Conservation (phyloP, 1,140 invertebrate species). For the Tetragnatha versicolor region DNA sequence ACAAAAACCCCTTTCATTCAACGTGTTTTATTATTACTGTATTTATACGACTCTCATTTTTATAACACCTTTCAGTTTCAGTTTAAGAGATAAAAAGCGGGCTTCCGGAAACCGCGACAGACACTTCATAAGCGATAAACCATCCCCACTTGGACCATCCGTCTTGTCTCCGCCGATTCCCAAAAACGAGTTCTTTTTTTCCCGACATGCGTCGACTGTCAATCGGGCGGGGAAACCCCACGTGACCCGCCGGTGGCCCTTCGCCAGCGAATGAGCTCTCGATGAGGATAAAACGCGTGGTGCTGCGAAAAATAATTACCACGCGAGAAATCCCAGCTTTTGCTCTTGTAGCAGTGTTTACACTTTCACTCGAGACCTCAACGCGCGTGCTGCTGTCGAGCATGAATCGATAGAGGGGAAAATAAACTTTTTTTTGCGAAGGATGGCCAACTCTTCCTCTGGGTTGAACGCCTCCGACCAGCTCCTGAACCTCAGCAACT, state of each 20-base stretch:
- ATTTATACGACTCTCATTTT: too few species aligned
- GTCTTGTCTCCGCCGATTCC: background rate
- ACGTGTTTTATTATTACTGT: too few species aligned
- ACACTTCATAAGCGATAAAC: too few species aligned
- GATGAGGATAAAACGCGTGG: constrained; percentile 35
- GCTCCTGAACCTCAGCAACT: background rate
- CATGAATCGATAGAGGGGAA: too few species aligned
- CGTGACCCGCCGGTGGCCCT: constrained; percentile 13
- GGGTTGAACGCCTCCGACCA: background rate
- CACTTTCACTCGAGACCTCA: background rate
- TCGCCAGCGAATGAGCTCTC: constrained; percentile 33
- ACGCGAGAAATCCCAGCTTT: background rate
- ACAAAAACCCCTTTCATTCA: too few species aligned
- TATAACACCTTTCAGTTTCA: too few species aligned
- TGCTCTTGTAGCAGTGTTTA: constrained; percentile 13
- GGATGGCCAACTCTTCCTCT: background rate
- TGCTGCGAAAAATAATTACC: constrained; percentile 16
- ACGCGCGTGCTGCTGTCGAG: background rate
- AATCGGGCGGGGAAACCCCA: constrained; percentile 29
- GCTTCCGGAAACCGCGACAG: too few species aligned
- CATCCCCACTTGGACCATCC: too few species aligned
- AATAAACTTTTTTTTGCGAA: background rate
- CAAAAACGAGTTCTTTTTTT: constrained; percentile 7
- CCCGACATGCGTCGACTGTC: constrained; percentile 29
- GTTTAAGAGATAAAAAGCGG: too few species aligned